A percentile compares a stretch with the other conserved stretches of the same genome.
phyloP scores from a whole-genome alignment of 2,797 vertebrate species.

The Hipposideros larvatus region DNA sequence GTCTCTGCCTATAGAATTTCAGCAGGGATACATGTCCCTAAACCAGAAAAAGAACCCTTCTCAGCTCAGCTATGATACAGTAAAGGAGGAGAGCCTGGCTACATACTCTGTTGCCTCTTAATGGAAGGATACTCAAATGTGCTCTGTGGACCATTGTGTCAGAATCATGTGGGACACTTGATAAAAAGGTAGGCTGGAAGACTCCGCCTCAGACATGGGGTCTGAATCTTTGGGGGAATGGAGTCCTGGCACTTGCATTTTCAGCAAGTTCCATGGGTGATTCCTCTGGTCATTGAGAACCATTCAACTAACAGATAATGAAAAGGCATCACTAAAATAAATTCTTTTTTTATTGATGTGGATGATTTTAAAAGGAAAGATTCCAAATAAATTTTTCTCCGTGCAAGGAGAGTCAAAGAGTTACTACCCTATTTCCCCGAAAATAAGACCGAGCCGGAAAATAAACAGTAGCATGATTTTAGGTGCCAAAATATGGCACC shows the following conservation, averaged over 20 bases:
- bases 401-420: not conserved
- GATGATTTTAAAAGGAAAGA: not conserved
- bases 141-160: not conserved
- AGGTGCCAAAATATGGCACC: too few species aligned
- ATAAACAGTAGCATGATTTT: too few species aligned
- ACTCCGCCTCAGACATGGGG: fast-evolving
- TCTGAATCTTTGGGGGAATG: not conserved
- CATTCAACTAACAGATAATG: not conserved
- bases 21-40: not conserved
- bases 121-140: not conserved
- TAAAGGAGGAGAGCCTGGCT: not conserved
- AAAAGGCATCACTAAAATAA: not conserved
- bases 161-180: not conserved
- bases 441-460: too few species aligned
- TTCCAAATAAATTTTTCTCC: not conserved
- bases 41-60: conserved; percentile 8
- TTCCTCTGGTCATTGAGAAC: not conserved
- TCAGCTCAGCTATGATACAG: not conserved
- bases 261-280: not conserved
- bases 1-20: conserved; percentile 16
- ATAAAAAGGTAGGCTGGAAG: not conserved
- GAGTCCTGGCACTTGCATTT: not conserved
- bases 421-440: not conserved
- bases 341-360: not conserved
- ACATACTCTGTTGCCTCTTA: not conserved